A percentile compares a stretch with the other conserved stretches of the same genome.
These are phyloP conservation scores for Epinephelus lanceolatus DNA, from an alignment of 2,113 vertebrate genomes.

Conservation along the genomic window DNA sequence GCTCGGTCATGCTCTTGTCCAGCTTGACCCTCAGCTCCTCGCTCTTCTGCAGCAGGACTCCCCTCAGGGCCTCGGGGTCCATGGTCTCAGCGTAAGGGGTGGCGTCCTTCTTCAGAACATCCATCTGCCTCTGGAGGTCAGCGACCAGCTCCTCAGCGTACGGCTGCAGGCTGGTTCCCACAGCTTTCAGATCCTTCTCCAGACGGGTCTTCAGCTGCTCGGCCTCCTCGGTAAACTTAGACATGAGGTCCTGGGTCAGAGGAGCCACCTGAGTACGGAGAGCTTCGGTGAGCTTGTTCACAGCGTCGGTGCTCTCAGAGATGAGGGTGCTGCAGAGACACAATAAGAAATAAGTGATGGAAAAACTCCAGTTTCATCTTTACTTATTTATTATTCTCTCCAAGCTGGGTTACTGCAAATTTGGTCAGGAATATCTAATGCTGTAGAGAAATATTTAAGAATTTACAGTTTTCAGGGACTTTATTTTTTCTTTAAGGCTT, in stretches of 20 bases:
- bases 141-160: slow-evolving; percentile 76
- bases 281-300: slow-evolving; percentile 39
- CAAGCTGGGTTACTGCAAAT: too few species aligned
- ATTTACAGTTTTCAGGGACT: background rate
- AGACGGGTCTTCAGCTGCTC: slow-evolving; percentile 66
- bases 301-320: slow-evolving; percentile 33
- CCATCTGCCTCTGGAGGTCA: slow-evolving; percentile 83
- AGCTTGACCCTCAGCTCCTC: slow-evolving; percentile 61
- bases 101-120: slow-evolving; percentile 81
- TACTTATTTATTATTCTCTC: too few species aligned
- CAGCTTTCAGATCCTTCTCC: slow-evolving; percentile 53
- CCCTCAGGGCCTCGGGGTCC: slow-evolving; percentile 54
- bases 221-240: slow-evolving; percentile 58
- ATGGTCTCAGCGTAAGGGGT: slow-evolving; percentile 57
- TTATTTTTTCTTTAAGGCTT: background rate
- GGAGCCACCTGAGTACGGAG: slow-evolving; percentile 51
- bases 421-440: too few species aligned
- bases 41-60: slow-evolving; percentile 48
- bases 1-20: slow-evolving; percentile 44
- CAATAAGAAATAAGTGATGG: background rate
- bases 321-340: slow-evolving; percentile 51
- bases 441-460: background rate
- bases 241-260: slow-evolving; percentile 47
- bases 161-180: slow-evolving; percentile 39
- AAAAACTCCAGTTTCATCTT: background rate